Base-by-base conservation (phyloP, 1,140 invertebrate genomes). In the Berghia stephanieae region DNA sequence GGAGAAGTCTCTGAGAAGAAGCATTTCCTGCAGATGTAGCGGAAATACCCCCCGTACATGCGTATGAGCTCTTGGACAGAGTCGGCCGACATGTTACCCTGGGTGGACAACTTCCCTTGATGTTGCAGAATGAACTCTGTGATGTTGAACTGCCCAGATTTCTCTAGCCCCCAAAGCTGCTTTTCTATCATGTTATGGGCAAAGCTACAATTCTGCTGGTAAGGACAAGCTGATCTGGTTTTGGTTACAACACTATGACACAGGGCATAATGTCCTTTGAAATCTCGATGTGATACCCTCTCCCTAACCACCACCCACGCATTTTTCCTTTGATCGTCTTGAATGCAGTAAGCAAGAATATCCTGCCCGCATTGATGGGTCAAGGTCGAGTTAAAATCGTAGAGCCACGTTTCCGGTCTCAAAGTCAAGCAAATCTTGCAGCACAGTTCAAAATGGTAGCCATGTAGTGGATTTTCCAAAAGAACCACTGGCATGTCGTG, bases 171-270 rank as follows among this genome's bases (percentile, higher is more conserved):
- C 88, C 88, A 89, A 1, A 88, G 46, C 10, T 18, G 67, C 52
- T 83, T 80, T 77, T 89, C 88, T 21, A 83, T 77, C 10, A 77
- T 72, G 72, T 85, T 86, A 79, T 89, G 88, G 18, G 86, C 86
- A 86, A 85, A 88, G 46, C 79, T 83, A 78, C 88, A 89, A 13
- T 82, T 82, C 36, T 83, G 83, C 24, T 83, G 83, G 66, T 81
- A 83, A 8, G 78, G 74, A 77, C 86, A 87, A 24, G 75, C 49
- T 3, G 75, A 44, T 6, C 72, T 63, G 18, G 81, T 80, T 31
- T 70, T 75, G 34, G 77, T 66, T 1, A 40, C 70, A 34, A 84
- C 55, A 76, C 84, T 84, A 34, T 83, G 82, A 79, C 87, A 88
- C 40, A 85, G 31, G 27, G 81, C 83, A 71, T 88, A 88, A 10